Conservation (phyloP, 1,140 invertebrate genomes). For the Caenorhabditis elegans region WBcel235 BX284605.5:7999001-7999500, state of each 20-base stretch:
- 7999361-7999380: too few relatives aligned
- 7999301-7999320: background rate
- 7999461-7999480: too few relatives aligned
- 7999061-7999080: background rate
- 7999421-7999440: too few relatives aligned
- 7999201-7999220: background rate
- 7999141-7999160: background rate
- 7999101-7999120: slow-evolving; percentile 13
- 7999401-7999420: too few relatives aligned
- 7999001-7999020: background rate
- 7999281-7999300: background rate
- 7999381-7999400: too few relatives aligned
- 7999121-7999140: background rate
- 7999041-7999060: background rate
- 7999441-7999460: too few relatives aligned
- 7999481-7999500: too few relatives aligned
- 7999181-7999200: background rate
- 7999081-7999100: slow-evolving; percentile 11
- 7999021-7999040: background rate
- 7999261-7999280: background rate
- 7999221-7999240: background rate
- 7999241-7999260: background rate
- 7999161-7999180: background rate
- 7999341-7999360: too few relatives aligned
- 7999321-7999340: too few relatives aligned